Base-by-base conservation (phyloP, 1,140 invertebrate species). In the Drosophila nigrodunni region DNA sequence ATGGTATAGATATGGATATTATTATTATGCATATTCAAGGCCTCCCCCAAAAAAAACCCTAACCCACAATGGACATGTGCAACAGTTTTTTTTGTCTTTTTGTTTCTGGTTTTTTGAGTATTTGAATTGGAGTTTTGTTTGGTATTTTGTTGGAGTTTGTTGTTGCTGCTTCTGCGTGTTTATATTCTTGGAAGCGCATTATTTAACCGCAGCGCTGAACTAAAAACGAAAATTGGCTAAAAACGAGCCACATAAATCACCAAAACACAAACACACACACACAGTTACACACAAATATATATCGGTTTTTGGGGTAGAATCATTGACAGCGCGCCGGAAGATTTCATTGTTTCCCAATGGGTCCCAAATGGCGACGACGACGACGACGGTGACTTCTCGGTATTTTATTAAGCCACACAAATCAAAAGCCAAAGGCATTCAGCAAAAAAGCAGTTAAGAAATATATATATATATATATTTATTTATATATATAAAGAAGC, bases 341-440 rank as follows among this genome's bases (percentile, higher is more conserved):
- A 87, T 89, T 89, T 89, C 85, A 89, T 89, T 89, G 85, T 89
- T 89, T 89, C 74, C 80, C 85, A 89, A 89, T 88, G 72, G 69
- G 39, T 61, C 75, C 68, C 68, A 69, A 70, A 78, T 44, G 66
- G 65, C 25, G 67, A 74, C 77, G 80, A 73, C 71, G 81, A 70
- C 76, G 78, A 44, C 74, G 76, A 37, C 72, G 77, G 72, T 74
- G 77, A 80, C 80, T 89, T 89, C 85, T 89, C 65, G 85, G 85
- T 89, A 89, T 89, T 89, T 89, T 88, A 89, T 89, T 88, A 89
- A 88, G 83, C 85, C 85, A 89, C 85, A 88, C 85, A 88, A 83
- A 89, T 89, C 77, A 88, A 85, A 88, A 87, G 69, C 34, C 78
- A 87, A 75, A 78, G 46, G 68, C 68, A 75, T 75, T 39, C 73